Percentiles rank a stretch among this genome's conserved stretches.
Conservation (phyloP, 2,113 vertebrate species). For the Calonectris borealis region DNA sequence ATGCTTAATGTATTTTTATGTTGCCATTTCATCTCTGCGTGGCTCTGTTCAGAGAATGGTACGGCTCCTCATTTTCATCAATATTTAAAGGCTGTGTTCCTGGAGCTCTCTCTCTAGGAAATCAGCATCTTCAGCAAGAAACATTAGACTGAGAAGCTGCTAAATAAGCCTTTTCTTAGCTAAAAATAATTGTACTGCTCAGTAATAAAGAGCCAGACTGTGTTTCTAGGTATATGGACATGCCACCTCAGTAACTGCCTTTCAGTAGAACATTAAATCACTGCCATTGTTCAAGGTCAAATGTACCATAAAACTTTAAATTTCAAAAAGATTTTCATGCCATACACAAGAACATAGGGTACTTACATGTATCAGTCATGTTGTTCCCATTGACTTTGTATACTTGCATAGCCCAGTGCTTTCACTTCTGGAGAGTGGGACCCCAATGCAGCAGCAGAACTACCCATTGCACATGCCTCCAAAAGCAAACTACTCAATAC, state of each 20-base stretch:
- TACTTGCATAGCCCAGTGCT: not conserved
- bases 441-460: not conserved
- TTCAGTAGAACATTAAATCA: not conserved
- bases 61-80: not conserved
- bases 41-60: not conserved
- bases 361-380: not conserved
- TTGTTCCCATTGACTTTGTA: not conserved
- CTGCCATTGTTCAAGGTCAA: not conserved
- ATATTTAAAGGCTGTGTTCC: not conserved
- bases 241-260: not conserved
- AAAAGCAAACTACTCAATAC: not conserved
- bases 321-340: not conserved
- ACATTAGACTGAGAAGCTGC: not conserved
- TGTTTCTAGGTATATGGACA: not conserved
- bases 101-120: not conserved
- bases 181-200: not conserved
- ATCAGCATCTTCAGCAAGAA: not conserved
- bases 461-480: fast-evolving
- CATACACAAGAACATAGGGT: not conserved
- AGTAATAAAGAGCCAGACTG: not conserved
- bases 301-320: not conserved
- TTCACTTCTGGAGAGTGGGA: not conserved
- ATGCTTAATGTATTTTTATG: not conserved
- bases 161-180: not conserved
- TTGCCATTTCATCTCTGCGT: not conserved